Percentiles rank a stretch among this genome's conserved stretches.
These are phyloP conservation scores for Novumbra hubbsi DNA, from an alignment of 2,797 vertebrate species.

Conservation along the genomic window DNA sequence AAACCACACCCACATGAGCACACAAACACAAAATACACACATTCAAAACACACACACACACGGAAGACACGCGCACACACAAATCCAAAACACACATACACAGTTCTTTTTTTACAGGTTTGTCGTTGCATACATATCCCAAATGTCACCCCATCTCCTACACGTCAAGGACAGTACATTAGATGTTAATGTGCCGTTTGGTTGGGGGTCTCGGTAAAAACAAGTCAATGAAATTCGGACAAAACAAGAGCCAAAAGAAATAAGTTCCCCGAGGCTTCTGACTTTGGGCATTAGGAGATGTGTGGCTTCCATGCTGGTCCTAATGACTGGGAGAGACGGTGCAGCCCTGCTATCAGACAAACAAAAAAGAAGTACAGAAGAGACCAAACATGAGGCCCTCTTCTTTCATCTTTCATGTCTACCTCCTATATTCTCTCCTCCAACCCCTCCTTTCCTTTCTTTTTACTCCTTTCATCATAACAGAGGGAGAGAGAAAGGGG, in stretches of 20 bases:
- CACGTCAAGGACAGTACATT: not conserved
- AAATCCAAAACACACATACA: not conserved
- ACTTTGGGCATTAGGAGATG: not conserved
- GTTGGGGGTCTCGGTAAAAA: slow-evolving; percentile 22
- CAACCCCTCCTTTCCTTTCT: slow-evolving; percentile 42
- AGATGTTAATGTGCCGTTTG: not conserved
- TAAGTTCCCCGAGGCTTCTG: not conserved
- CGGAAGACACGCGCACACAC: slow-evolving; percentile 17
- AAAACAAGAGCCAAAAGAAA: not conserved
- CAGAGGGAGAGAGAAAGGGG: slow-evolving; percentile 18
- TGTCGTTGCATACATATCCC: slow-evolving; percentile 49
- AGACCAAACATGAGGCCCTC: slow-evolving; percentile 53
- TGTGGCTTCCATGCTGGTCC: not conserved
- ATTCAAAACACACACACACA: slow-evolving; percentile 2
- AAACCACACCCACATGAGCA: slow-evolving; percentile 8
- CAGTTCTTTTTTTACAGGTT: slow-evolving; percentile 61
- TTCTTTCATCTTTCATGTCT: slow-evolving; percentile 58
- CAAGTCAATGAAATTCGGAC: slow-evolving; percentile 41
- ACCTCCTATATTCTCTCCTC: slow-evolving; percentile 28
- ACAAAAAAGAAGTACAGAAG: slow-evolving; percentile 41
- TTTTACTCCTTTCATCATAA: slow-evolving; percentile 66
- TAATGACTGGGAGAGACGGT: slow-evolving; percentile 33
- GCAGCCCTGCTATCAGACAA: slow-evolving; percentile 17
- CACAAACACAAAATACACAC: slow-evolving; percentile 25
- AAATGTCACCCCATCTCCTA: not conserved